These are phyloP conservation scores for Synanthedon andrenaeformis DNA, from an alignment of 2,888 invertebrate genomes.

Conservation along the genomic window DNA sequence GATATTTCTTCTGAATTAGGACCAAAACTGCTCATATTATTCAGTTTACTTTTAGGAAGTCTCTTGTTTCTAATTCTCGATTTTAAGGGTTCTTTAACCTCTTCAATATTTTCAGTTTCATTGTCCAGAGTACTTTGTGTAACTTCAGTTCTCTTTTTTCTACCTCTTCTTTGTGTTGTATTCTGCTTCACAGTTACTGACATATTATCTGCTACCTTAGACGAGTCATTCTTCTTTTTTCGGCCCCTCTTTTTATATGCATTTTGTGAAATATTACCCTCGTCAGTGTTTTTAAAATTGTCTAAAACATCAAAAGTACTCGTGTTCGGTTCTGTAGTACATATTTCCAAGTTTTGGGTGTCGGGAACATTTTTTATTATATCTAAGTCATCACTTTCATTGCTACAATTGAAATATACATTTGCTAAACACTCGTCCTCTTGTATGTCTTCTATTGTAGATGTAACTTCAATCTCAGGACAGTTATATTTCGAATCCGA, in stretches of 20 bases:
- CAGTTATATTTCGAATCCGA: neutral
- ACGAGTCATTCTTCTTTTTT: neutral
- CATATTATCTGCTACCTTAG: no score
- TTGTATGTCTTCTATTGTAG: neutral
- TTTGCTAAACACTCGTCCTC: no score
- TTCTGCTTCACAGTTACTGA: neutral
- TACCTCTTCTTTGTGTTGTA: slow-evolving; percentile 4
- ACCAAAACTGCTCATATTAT: neutral
- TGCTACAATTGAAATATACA: no score
- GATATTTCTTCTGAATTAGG: neutral
- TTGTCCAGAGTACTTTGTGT: neutral
- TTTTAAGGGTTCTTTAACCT: neutral
- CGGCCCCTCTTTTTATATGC: neutral
- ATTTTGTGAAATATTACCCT: neutral
- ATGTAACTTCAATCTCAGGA: neutral
- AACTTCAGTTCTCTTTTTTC: slow-evolving; percentile 4
- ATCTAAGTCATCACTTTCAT: no score
- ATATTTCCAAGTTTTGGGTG: no score
- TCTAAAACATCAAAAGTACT: neutral
- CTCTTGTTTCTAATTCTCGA: neutral
- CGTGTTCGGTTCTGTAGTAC: no score
- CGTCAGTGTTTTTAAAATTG: neutral
- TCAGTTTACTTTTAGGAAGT: neutral
- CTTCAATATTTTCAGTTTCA: neutral
- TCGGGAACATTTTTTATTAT: no score